Evolutionary conservation across 2,888 invertebrate species (phyloP), one percentile per base, ranked within the genome.

Genomic region (Allophyes oxyacanthae): DNA sequence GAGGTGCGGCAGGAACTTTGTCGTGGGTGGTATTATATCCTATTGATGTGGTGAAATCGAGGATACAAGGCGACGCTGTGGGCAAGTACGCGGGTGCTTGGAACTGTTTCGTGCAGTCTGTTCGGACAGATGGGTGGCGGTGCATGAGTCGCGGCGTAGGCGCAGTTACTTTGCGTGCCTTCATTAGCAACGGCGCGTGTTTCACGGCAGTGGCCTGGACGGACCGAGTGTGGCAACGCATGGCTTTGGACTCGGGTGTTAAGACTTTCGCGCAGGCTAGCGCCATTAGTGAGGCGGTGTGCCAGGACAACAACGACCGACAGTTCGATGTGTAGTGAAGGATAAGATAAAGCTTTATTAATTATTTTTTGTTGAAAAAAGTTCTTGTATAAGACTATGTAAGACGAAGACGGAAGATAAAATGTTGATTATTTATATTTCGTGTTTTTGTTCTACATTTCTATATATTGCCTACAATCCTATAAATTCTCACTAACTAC

Each of bases 121-220:
- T 97, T 56, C 88, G 87, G 28, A 75, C 89, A 0, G 97, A 98
- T 71, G 99, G 99, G 0, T 92, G 95, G 79, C 82, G 89, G 0
- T 96, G 96, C 71, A 95, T 99, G 84, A 94, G 96, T 43, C 94
- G 96, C 14, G 98, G 98, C 0, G 83, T 98, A 0, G 95, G 95
- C 14, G 96, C 98, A 0, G 97, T 98, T 0, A 88, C 98, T 36
- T 81, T 98, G 42, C 95, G 99, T 38, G 98, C 99, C 0, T 99
- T 99, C 87, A 98, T 99, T 0, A 97, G 97, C 63, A 99, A 99
- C 85, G 99, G 98, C 0, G 98, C 97, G 4, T 98, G 98, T 59
- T 99, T 99, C 86, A 95, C 97, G 30, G 97, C 97, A 0, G 98
- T 98, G 50, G 96, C 96, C 20, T 97, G 97, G 96, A 95, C 96